Evolutionary conservation across 2,797 vertebrate genomes (phyloP).

Genomic region (Zenarchopterus dispar): DNA sequence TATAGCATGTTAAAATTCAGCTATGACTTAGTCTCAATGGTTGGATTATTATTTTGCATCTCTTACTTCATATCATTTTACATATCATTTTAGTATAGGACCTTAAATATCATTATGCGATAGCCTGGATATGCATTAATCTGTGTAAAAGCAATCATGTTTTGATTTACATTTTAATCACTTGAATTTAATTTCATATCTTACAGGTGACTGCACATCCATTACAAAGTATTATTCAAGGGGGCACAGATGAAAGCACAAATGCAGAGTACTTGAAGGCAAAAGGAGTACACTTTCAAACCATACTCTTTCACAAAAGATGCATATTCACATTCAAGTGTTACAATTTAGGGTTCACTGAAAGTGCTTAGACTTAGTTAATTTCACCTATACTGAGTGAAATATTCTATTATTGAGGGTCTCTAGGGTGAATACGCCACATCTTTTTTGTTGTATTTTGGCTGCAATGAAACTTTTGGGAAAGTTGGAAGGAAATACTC

Average conservation of each 20-base stretch:
- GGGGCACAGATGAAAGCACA: slow-evolving; percentile 10
- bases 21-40: too few species aligned
- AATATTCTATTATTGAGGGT: slow-evolving; percentile 3
- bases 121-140: neutral
- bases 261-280: slow-evolving; percentile 22
- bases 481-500: neutral
- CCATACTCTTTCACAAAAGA: neutral
- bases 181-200: slow-evolving; percentile 20
- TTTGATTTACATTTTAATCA: slow-evolving; percentile 33
- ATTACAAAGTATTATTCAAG: slow-evolving; percentile 36
- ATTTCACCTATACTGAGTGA: slow-evolving; percentile 13
- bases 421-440: slow-evolving; percentile 11
- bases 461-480: slow-evolving; percentile 7
- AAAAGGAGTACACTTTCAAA: slow-evolving; percentile 20
- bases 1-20: too few species aligned
- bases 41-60: too few species aligned
- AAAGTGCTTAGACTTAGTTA: slow-evolving; percentile 20
- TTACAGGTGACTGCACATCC: neutral
- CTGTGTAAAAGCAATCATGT: neutral
- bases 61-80: neutral
- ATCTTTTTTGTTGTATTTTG: slow-evolving; percentile 27
- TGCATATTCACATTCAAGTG: neutral
- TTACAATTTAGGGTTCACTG: slow-evolving; percentile 7
- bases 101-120: slow-evolving; percentile 5
- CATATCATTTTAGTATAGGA: neutral